phyloP scores from a whole-genome alignment of 30 jellyfish, hydroid and myxozoan genomes.

The Aurelia aurita complex sp. Pacific region DNA sequence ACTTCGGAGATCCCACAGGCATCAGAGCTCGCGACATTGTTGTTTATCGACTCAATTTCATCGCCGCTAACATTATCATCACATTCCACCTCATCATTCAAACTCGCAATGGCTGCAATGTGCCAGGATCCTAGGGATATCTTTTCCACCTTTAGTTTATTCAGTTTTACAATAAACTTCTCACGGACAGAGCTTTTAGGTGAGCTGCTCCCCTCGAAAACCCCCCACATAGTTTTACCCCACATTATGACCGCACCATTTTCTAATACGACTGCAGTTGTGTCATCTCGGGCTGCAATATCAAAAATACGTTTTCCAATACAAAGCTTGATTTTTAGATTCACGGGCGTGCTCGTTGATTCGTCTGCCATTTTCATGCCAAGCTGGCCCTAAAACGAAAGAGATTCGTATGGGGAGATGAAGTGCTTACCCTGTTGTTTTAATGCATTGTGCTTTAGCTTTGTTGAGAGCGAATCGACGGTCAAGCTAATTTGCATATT shows the following conservation, averaged over 20 bases:
- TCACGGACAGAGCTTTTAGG: slow-evolving; percentile 23
- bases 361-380: not conserved
- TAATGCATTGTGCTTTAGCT: too few relatives aligned
- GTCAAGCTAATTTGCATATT: too few relatives aligned
- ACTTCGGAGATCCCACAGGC: too few relatives aligned
- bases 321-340: not conserved
- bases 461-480: too few relatives aligned
- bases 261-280: slow-evolving; percentile 34
- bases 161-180: slow-evolving; percentile 1
- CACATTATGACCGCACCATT: slow-evolving; percentile 41
- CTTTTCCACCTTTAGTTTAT: not conserved
- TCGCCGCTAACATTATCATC: not conserved
- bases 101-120: slow-evolving; percentile 35
- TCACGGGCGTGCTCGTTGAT: slow-evolving; percentile 11
- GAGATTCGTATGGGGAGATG: too few relatives aligned
- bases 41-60: not conserved
- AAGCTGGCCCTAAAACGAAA: slow-evolving; percentile 43
- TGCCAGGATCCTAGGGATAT: slow-evolving; percentile 69
- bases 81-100: not conserved
- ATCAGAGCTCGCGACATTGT: not conserved
- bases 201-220: slow-evolving; percentile 27
- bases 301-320: slow-evolving; percentile 27
- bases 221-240: slow-evolving; percentile 67
- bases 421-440: too few relatives aligned
- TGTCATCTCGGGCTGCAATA: slow-evolving; percentile 49